Percentiles rank a stretch among this genome's conserved stretches.
These are phyloP conservation scores for Montipora capricornis DNA, from an alignment of 64 coral and sea anemone species.

Conservation along the genomic window DNA sequence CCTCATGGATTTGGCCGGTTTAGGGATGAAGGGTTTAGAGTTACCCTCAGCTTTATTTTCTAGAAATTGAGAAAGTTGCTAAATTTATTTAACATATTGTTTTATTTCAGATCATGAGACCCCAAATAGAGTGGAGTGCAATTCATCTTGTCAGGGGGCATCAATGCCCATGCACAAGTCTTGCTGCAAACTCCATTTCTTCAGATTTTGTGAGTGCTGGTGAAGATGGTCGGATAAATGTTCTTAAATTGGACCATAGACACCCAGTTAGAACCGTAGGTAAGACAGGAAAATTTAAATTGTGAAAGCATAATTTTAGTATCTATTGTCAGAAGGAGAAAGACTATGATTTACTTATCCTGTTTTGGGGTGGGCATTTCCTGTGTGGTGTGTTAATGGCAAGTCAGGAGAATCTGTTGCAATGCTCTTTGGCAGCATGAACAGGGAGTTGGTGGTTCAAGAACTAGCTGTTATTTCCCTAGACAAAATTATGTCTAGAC, in stretches of 20 bases:
- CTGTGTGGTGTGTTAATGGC: no score
- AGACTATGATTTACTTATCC: no score
- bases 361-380: no score
- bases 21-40: no score
- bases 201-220: constrained; percentile 78
- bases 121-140: constrained; percentile 59
- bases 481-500: no score
- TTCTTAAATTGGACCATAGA: constrained; percentile 72
- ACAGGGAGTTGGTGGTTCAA: no score
- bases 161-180: constrained; percentile 80
- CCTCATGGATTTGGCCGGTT: no score
- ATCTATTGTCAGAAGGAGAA: no score
- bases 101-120: constrained; percentile 14
- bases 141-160: constrained; percentile 62
- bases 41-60: no score
- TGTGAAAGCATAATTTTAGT: background rate
- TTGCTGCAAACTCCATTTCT: constrained; percentile 68
- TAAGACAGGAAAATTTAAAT: constrained; percentile 11
- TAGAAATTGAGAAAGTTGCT: background rate
- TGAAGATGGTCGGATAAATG: constrained; percentile 87
- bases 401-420: no score
- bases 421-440: no score
- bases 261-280: constrained; percentile 90
- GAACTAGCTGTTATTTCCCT: no score
- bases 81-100: background rate